These are phyloP conservation scores for Sigmodon hispidus DNA, from an alignment of 2,113 vertebrate genomes.

Conservation along the genomic window DNA sequence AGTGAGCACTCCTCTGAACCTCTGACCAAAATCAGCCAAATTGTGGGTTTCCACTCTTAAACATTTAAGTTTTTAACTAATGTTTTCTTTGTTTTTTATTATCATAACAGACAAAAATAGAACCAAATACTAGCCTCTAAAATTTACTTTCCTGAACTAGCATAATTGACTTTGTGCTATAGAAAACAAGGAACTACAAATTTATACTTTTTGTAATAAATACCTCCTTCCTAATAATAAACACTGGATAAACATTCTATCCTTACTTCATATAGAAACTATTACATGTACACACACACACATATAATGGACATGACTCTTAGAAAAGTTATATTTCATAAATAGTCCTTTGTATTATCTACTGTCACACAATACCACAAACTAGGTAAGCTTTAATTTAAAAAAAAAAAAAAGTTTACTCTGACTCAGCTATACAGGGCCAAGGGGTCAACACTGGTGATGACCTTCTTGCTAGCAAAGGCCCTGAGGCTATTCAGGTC, in stretches of 20 bases:
- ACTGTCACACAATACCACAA: neutral
- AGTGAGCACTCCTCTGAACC: neutral
- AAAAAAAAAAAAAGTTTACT: neutral
- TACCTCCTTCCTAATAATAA: slow-evolving; percentile 1
- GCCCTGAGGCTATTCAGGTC: neutral
- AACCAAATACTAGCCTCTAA: slow-evolving; percentile 25
- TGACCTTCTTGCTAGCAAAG: neutral
- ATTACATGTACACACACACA: neutral
- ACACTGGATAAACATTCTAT: neutral
- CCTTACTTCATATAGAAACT: neutral
- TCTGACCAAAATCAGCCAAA: neutral
- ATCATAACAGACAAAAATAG: slow-evolving; percentile 26
- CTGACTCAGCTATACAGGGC: neutral
- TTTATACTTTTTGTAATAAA: neutral
- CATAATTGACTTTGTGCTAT: neutral
- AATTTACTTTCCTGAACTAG: slow-evolving; percentile 11
- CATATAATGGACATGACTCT: neutral
- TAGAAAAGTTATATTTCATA: neutral
- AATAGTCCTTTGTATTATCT: neutral
- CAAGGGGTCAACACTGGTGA: neutral
- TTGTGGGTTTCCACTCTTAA: neutral
- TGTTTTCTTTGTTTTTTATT: neutral
- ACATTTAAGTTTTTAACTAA: neutral
- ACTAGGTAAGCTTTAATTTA: neutral
- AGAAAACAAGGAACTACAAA: neutral